Percentiles rank a stretch among this genome's conserved stretches.
Evolutionary conservation across 2,113 vertebrate genomes (phyloP).

Genomic region (Sitta europaea): DNA sequence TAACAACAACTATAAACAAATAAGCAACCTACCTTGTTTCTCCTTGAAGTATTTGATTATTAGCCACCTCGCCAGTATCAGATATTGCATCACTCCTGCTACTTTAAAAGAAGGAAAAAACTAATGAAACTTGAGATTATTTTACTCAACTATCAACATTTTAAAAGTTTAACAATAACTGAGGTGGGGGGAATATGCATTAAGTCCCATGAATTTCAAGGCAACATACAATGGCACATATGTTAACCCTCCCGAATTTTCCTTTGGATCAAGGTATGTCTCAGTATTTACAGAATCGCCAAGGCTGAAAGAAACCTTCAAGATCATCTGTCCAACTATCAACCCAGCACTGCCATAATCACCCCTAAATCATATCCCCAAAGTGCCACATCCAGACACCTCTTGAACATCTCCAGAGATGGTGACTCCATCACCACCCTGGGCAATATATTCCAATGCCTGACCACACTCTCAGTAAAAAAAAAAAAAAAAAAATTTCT

Average conservation of each 20-base stretch:
- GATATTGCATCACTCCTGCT: conserved; percentile 72
- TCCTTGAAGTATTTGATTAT: conserved; percentile 64
- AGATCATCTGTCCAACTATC: background rate
- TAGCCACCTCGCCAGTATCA: conserved; percentile 64
- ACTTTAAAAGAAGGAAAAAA: conserved; percentile 45
- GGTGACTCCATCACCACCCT: background rate
- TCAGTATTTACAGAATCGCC: background rate
- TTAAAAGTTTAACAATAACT: background rate
- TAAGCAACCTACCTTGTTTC: conserved; percentile 68
- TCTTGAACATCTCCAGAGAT: background rate
- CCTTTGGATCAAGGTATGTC: background rate
- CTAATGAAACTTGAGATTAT: background rate
- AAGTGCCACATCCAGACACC: background rate
- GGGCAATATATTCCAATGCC: background rate
- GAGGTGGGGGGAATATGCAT: fast-evolving
- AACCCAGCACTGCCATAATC: background rate
- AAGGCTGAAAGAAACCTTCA: background rate
- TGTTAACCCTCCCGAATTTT: background rate
- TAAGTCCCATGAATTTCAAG: background rate
- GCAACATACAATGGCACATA: background rate
- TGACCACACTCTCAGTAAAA: background rate
- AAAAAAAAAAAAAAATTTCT: background rate
- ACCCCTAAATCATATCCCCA: background rate
- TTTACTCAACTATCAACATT: background rate
- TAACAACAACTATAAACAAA: background rate